phyloP scores from a whole-genome alignment of 2,888 invertebrate species.

The Steinernema scapterisci region DNA sequence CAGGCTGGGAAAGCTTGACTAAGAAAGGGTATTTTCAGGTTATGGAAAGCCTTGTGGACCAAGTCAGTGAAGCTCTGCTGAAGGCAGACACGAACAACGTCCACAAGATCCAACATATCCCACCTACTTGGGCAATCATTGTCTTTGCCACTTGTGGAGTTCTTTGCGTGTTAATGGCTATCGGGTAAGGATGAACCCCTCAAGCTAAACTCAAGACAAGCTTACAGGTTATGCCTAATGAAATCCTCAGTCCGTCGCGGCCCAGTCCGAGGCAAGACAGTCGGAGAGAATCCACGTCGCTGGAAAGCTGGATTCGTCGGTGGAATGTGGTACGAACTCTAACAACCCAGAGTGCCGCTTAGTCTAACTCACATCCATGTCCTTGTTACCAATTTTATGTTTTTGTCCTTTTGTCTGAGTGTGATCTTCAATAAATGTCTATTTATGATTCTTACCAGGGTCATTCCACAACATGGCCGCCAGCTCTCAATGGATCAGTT shows the following conservation, averaged over 20 bases:
- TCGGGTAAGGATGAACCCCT: no score
- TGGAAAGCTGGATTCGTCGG: slow-evolving; percentile 53
- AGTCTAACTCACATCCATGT: no score
- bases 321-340: slow-evolving; percentile 42
- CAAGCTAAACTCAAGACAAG: no score
- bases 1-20: no score
- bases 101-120: slow-evolving; percentile 37
- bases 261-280: slow-evolving; percentile 37
- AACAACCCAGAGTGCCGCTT: neutral
- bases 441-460: no score
- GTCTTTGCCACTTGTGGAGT: slow-evolving; percentile 47
- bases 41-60: slow-evolving; percentile 38
- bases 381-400: no score
- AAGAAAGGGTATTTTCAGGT: slow-evolving; percentile 36
- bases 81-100: slow-evolving; percentile 29
- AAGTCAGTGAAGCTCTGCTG: slow-evolving; percentile 33
- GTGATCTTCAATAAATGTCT: no score
- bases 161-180: slow-evolving; percentile 46
- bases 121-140: slow-evolving; percentile 47
- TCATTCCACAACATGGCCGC: no score
- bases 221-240: slow-evolving; percentile 43
- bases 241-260: slow-evolving; percentile 40
- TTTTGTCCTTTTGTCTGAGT: no score
- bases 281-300: slow-evolving; percentile 31
- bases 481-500: no score